Conservation (phyloP, 2,888 invertebrate species). For the Octodonta nipae region DNA sequence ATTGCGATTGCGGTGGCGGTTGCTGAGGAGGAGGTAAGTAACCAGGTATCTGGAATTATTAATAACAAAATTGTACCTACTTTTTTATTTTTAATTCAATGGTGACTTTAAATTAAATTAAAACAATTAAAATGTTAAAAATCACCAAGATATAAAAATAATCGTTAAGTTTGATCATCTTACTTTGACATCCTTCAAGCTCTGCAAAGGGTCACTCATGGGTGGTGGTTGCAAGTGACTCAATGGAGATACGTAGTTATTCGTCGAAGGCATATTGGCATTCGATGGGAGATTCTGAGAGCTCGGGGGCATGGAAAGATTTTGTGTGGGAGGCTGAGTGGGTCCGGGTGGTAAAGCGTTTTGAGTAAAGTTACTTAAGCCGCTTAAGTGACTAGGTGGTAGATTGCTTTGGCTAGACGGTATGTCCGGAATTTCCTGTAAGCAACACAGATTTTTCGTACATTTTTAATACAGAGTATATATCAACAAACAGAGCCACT, state of each 20-base stretch:
- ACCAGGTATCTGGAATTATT: conserved; percentile 22
- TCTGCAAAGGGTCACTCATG: conserved; percentile 53
- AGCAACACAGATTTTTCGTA: no score
- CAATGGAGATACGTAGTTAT: conserved; percentile 19
- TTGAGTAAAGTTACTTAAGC: conserved; percentile 13
- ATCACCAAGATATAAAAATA: conserved; percentile 1
- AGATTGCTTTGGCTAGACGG: conserved; percentile 19
- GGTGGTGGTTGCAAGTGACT: conserved; percentile 17
- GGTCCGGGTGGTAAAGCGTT: conserved; percentile 5
- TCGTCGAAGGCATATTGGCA: conserved; percentile 10
- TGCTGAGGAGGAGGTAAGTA: conserved; percentile 22
- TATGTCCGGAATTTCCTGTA: conserved; percentile 40
- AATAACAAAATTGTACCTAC: neutral
- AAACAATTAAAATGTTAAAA: neutral
- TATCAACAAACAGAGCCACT: no score
- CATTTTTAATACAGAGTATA: no score
- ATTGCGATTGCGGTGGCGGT: conserved; percentile 15
- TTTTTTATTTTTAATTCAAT: neutral
- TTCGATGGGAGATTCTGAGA: conserved; percentile 14
- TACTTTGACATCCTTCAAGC: conserved; percentile 67
- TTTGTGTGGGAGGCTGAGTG: neutral
- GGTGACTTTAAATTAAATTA: neutral
- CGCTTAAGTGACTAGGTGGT: conserved; percentile 16
- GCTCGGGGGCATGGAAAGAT: conserved; percentile 12
- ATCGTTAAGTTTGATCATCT: neutral